Conservation (phyloP, 2,797 vertebrate genomes). For the Gallinago nigripennis region DNA sequence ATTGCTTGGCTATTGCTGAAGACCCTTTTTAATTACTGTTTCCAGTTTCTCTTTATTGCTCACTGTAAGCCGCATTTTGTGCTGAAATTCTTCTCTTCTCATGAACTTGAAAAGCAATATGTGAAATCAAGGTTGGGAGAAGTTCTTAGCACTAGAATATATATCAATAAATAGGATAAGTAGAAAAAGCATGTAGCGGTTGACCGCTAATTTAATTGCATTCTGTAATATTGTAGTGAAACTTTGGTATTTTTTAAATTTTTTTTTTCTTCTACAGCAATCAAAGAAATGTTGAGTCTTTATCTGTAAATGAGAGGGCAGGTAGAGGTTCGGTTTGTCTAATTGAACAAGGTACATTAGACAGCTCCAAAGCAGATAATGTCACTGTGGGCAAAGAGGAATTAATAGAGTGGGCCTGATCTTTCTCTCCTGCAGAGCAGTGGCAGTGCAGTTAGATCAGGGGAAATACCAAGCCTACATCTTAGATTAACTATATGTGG, state of each 20-base stretch:
- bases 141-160: neutral
- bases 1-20: neutral
- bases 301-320: neutral
- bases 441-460: fast-evolving
- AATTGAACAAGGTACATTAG: neutral
- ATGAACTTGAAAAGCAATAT: neutral
- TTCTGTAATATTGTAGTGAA: neutral
- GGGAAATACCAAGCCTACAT: neutral
- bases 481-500: neutral
- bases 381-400: neutral
- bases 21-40: neutral
- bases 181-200: neutral
- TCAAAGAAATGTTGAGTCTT: neutral
- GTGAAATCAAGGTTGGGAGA: neutral
- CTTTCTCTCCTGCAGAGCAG: neutral
- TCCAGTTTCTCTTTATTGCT: neutral
- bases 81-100: neutral
- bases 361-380: neutral
- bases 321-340: neutral
- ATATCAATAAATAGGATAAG: neutral
- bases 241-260: neutral
- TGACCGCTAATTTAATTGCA: neutral
- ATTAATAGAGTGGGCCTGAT: neutral
- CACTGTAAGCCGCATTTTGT: neutral
- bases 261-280: neutral